Evolutionary conservation across 2,113 vertebrate genomes (phyloP).

Genomic region (Bettongia penicillata): DNA sequence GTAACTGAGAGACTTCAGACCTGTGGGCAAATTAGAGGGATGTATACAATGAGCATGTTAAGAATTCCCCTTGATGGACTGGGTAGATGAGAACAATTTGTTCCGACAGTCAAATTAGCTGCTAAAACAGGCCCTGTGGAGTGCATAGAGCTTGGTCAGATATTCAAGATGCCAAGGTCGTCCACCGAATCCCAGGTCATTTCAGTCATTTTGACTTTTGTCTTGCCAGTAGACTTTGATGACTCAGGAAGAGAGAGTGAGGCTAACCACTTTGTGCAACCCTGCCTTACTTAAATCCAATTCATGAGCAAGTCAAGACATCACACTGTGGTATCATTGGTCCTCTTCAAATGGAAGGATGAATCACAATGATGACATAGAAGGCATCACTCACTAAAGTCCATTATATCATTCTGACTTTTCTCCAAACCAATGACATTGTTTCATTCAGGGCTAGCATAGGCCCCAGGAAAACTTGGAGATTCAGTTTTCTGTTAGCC

Average conservation of each 20-base stretch:
- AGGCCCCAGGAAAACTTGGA: not conserved
- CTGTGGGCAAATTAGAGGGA: not conserved
- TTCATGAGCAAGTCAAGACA: too few species aligned
- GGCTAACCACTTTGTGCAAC: too few species aligned
- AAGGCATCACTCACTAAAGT: not conserved
- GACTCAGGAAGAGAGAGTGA: too few species aligned
- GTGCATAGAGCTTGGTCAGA: not conserved
- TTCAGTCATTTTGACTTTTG: too few species aligned
- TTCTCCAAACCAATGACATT: not conserved
- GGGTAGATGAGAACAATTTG: not conserved
- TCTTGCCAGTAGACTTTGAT: too few species aligned
- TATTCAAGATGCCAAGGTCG: not conserved
- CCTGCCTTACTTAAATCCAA: too few species aligned
- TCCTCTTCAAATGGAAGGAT: too few species aligned
- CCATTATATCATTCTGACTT: not conserved
- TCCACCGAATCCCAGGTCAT: too few species aligned
- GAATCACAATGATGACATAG: not conserved
- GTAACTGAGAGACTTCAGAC: not conserved
- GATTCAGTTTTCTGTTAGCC: not conserved
- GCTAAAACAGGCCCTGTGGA: not conserved
- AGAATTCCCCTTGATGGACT: too few species aligned
- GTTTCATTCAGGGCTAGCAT: not conserved
- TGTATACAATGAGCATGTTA: not conserved
- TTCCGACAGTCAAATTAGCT: not conserved
- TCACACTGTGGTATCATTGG: too few species aligned